Evolutionary conservation across 1,140 invertebrate species (phyloP), one percentile per base, ranked within the genome.

Genomic region (Thaumetopoea pityocampa): DNA sequence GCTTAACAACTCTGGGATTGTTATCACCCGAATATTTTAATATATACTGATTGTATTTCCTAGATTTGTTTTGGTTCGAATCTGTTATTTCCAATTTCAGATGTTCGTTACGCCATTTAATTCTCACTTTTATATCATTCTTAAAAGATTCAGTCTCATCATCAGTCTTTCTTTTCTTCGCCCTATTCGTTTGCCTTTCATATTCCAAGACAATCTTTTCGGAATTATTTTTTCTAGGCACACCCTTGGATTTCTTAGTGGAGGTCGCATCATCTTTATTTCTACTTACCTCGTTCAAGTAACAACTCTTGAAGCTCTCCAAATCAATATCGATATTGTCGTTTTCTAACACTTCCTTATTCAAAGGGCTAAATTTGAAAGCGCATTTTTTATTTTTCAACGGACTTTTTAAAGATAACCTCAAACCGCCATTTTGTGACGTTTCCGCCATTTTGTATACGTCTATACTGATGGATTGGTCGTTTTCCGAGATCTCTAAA

Each of bases 231-330:
- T 37, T 45, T 17, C 14, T 14, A 24, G 36, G 22, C 7, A 22
- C 4, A 18, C 7, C 19, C 42, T 24, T 20, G 4, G 5, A 1
- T 20, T 20, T 20, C 5, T 20, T 5, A n/a, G 5, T 20, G 19
- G n/a, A n/a, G 5, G 5, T 20, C n/a, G 19, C 32, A 48, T 55
- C 4, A 12, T 38, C 35, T 55, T 49, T 10, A 5, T 33, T 14
- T 23, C 32, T 18, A 12, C 44, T 29, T 22, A 76, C 61, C 35
- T 80, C 76, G 4, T 60, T 67, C 3, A 80, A 30, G 36, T 80
- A 80, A 7, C 61, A 53, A 42, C 55, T 67, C 32, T 80, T 77
- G 12, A 80, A 80, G 3, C 52, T 66, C 15, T 80, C 70, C 0
- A 74, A n/a, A 28, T 77, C 72, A 0, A 77, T 64, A 32, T 64